Base-by-base conservation (phyloP, 2,113 vertebrate genomes). In the Anser brachyrhynchus region DNA sequence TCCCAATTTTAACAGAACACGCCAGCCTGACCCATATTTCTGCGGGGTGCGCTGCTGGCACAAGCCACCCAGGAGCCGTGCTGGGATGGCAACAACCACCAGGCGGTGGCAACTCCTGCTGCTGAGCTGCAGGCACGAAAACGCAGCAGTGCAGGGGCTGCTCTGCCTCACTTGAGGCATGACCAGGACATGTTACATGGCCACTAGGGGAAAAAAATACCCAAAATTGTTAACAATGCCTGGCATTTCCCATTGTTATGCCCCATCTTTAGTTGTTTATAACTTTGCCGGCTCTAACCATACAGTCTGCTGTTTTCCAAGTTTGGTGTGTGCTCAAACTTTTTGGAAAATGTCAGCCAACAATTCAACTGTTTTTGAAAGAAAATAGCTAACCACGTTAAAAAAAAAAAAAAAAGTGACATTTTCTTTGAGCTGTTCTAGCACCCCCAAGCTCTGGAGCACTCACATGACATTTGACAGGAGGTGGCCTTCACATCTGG, bases 291-390 rank as follows among this genome's bases (percentile, higher is more conserved):
- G 73, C 29, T 65, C 66, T 90, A 80, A 64, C 65, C 78, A 76
- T 83, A 70, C 3, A 49, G 58, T 31, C 54, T 78, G 52, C 29
- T 41, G 33, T 71, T 91, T 84, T 64, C 46, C 80, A 74, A 72
- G 20, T 69, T 49, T 69, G 52, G 14, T 84, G 72, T 29, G 80
- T 71, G 69, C 85, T 92, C 69, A 74, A 90, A 90, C 62, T 12
- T 73, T 90, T 92, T 86, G 79, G 72, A 77, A 94, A 96, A 96
- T 65, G 73, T 92, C 89, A 95, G 76, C 76, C 83, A 91, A 87
- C 77, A 72, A 93, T 95, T 94, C 73, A 89, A 61, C 33, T 57
- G 6, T 81, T 91, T 91, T 66, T 93, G 61, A 78, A 93, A 89
- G 73, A 78, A 88, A 95, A 58, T 72, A 84, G 78, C 65, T 84